Conservation (phyloP, 2,113 vertebrate genomes). For the Heterotis niloticus region DNA sequence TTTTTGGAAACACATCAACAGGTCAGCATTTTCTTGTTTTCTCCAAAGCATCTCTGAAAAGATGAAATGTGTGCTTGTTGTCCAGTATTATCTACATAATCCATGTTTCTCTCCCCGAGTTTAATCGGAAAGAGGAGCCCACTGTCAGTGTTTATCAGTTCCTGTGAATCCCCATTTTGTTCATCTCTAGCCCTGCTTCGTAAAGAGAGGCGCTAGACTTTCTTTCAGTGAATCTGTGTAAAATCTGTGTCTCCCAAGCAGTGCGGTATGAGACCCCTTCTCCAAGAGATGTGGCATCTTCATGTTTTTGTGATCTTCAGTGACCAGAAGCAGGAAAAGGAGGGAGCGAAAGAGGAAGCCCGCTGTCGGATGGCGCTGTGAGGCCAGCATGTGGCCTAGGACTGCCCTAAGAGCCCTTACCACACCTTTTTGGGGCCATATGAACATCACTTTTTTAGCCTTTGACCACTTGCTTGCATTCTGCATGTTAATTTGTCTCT, state of each 20-base stretch:
- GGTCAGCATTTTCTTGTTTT: conserved; percentile 55
- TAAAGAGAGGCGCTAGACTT: not conserved
- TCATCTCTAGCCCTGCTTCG: not conserved
- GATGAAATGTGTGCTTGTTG: not conserved
- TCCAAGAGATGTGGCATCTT: conserved; percentile 44
- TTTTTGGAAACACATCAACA: conserved; percentile 52
- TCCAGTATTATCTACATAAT: not conserved
- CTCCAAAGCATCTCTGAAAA: not conserved
- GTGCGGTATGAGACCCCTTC: conserved; percentile 55
- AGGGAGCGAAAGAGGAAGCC: conserved; percentile 20
- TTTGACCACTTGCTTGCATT: not conserved
- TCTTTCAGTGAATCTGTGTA: too few relatives aligned
- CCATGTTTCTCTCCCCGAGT: not conserved
- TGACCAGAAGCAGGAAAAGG: conserved; percentile 32
- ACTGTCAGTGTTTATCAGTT: not conserved
- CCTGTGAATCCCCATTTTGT: not conserved
- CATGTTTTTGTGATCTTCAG: conserved; percentile 37
- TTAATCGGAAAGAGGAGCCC: not conserved
- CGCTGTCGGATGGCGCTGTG: conserved; percentile 38
- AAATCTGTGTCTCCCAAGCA: conserved; percentile 44
- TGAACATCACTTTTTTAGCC: not conserved
- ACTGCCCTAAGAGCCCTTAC: too few relatives aligned
- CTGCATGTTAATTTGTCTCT: not conserved
- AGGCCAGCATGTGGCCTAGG: not conserved
- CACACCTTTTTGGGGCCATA: not conserved